Percentiles rank a stretch among this genome's conserved stretches.
Conservation (phyloP, 1,140 invertebrate species). For the Eciton burchellii region DNA sequence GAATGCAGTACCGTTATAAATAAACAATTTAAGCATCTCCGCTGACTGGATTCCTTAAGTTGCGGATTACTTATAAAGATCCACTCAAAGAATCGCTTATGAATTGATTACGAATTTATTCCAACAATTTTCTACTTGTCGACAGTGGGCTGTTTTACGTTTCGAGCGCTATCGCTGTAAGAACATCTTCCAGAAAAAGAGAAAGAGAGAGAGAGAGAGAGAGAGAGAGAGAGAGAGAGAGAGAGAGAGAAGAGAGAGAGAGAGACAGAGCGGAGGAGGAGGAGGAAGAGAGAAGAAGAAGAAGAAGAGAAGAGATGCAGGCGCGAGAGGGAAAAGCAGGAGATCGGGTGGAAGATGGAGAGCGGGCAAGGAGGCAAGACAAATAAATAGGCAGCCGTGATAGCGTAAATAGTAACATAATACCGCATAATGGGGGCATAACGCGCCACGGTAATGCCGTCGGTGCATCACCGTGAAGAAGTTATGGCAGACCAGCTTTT, state of each 20-base stretch:
- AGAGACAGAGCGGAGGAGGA: constrained; percentile 50
- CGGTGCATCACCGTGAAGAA: constrained; percentile 79
- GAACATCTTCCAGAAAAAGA: constrained; percentile 10
- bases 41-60: background rate
- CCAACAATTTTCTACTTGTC: background rate
- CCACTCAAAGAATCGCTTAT: background rate
- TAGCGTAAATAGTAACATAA: constrained; percentile 85
- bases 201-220: constrained; percentile 9
- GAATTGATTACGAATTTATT: background rate
- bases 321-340: background rate
- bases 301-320: constrained; percentile 1
- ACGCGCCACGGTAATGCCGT: constrained; percentile 75
- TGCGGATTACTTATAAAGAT: background rate
- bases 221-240: constrained; percentile 9
- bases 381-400: constrained; percentile 80
- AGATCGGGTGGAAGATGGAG: constrained; percentile 47
- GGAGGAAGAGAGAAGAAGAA: constrained; percentile 42
- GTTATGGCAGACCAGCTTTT: constrained; percentile 79
- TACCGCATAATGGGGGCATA: constrained; percentile 83
- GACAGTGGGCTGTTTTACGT: background rate
- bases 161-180: background rate
- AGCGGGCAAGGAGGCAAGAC: constrained; percentile 76
- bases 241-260: constrained; percentile 32
- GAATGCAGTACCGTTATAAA: background rate
- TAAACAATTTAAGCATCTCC: background rate